phyloP scores from a whole-genome alignment of 2,113 vertebrate species.

The Gyps fulvus region DNA sequence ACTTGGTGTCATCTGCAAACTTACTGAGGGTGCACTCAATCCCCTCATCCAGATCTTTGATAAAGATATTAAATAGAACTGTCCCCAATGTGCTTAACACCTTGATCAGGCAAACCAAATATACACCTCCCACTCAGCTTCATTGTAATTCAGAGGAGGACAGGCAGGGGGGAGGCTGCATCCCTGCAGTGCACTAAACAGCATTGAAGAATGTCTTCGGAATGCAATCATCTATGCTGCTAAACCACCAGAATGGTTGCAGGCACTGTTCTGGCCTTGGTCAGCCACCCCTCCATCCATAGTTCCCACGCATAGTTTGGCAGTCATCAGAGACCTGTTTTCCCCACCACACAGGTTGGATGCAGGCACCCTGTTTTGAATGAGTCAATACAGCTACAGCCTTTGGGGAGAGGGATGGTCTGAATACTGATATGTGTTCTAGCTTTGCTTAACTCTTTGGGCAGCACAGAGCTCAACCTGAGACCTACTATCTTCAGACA shows the following conservation, averaged over 20 bases:
- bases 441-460: neutral
- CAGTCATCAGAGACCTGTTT: neutral
- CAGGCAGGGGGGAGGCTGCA: neutral
- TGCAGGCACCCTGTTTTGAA: neutral
- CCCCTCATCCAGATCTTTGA: neutral
- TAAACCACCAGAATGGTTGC: neutral
- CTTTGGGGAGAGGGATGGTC: neutral
- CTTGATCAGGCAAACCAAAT: neutral
- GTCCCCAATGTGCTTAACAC: neutral
- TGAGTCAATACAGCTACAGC: neutral
- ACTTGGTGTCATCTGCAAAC: neutral
- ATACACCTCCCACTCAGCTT: neutral
- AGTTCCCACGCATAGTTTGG: fast-evolving
- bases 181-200: neutral
- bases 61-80: neutral
- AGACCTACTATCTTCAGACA: neutral
- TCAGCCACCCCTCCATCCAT: neutral
- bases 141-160: neutral
- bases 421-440: neutral
- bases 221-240: neutral
- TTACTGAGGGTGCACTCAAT: neutral
- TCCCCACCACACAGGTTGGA: neutral
- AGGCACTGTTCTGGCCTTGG: neutral
- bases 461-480: neutral
- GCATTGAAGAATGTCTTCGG: neutral